Evolutionary conservation across 2,113 vertebrate species (phyloP).

Genomic region (Emydocephalus ijimae): DNA sequence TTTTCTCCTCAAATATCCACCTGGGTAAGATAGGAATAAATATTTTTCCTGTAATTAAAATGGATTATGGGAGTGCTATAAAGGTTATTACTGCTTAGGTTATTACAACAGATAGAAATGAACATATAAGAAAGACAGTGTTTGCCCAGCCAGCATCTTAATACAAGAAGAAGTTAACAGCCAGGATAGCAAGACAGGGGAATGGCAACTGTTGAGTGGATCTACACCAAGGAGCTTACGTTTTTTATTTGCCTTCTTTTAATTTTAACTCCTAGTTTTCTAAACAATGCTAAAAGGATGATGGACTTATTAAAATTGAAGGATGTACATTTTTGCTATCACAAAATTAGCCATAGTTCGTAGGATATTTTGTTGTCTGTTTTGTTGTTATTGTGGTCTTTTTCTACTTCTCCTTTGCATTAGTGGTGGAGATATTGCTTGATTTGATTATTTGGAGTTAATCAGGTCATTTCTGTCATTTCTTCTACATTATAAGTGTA

Average conservation of each 20-base stretch:
- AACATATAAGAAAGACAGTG: background rate
- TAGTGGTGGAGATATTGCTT: background rate
- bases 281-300: background rate
- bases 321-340: background rate
- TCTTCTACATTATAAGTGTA: background rate
- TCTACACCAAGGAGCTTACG: background rate
- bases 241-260: background rate
- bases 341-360: background rate
- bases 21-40: background rate
- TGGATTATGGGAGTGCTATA: background rate
- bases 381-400: background rate
- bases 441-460: background rate
- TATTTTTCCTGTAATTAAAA: background rate
- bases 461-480: background rate
- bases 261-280: background rate
- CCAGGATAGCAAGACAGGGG: background rate
- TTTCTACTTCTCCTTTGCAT: background rate
- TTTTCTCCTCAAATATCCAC: background rate
- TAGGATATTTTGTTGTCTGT: background rate
- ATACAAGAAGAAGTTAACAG: background rate
- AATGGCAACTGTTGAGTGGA: background rate
- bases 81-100: background rate
- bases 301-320: background rate
- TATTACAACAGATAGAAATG: background rate
- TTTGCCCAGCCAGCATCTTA: background rate